Evolutionary conservation across 2,888 invertebrate species (phyloP), one percentile per base, ranked within the genome.

Genomic region (Xylocampa areola): DNA sequence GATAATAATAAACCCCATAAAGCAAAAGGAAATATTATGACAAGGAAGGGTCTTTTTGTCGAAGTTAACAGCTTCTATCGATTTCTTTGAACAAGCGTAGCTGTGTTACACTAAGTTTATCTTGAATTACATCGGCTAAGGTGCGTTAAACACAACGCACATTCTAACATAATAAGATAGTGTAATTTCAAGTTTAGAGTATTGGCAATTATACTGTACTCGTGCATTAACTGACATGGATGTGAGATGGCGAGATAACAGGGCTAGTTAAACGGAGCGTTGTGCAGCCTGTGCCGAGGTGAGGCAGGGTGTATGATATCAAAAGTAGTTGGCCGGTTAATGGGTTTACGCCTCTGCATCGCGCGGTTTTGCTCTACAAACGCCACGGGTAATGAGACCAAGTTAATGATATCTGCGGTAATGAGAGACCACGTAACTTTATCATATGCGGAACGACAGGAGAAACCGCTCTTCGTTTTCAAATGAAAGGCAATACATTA

Each of bases 401-500:
- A 76, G 82, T 73, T 86, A 87, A 88, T 86, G 82, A 85, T 87
- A 89, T 86, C 86, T 76, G 74, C 54, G 69, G 86, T 88, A 90
- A 90, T 84, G 82, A 86, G 87, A 90, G 81, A 79, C 82, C 75
- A 72, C 82, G 89, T 87, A 89, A 90, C 87, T 88, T 85, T 88
- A 90, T 89, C 89, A 89, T 87, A 88, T 76, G 85, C 83, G 82
- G 82, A 82, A 81, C 81, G 86, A 82, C 83, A 73, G 79, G 89
- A 88, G 90, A 91, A 90, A 92, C 73, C 77, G 76, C 81, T 84
- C 86, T 86, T 86, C 84, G 81, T 86, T 87, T 85, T 82, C 88
- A 84, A 89, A 90, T 84, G 90, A 89, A 89, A 91, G 88, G 84
- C 80, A 85, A 89, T 87, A 87, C 84, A 80, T 87, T 81, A 84